Conservation (phyloP, 2,888 invertebrate genomes). For the Cantharis lateralis region DNA sequence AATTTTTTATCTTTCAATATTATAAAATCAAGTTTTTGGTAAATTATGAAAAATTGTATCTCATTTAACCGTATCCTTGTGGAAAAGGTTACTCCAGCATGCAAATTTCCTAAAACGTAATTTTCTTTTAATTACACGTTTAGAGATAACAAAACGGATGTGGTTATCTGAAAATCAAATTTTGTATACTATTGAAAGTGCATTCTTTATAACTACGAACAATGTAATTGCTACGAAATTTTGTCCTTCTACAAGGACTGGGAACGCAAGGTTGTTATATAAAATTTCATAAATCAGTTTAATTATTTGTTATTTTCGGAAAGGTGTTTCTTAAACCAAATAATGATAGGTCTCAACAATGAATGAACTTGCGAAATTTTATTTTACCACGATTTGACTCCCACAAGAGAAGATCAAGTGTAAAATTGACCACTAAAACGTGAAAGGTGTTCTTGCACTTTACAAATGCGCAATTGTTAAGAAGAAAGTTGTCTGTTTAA, state of each 20-base stretch:
- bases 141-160: neutral
- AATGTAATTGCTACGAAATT: conserved; percentile 1
- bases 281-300: neutral
- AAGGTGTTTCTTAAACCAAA: neutral
- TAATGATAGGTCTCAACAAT: neutral
- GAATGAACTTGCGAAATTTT: conserved; percentile 1
- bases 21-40: neutral
- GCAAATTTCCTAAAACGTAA: neutral
- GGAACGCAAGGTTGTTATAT: conserved; percentile 1
- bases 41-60: neutral
- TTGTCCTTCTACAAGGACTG: neutral
- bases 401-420: neutral
- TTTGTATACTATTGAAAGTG: neutral
- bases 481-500: neutral
- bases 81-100: neutral
- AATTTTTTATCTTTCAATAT: neutral
- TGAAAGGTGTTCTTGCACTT: neutral
- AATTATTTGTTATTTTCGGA: neutral
- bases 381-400: neutral
- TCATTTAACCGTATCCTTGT: neutral
- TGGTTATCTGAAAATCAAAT: neutral
- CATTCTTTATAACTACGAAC: neutral
- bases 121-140: neutral
- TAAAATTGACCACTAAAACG: neutral
- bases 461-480: neutral